Evolutionary conservation across 2,888 invertebrate species (phyloP), one percentile per base, ranked within the genome.

Genomic region (Lamellibrachia columna): DNA sequence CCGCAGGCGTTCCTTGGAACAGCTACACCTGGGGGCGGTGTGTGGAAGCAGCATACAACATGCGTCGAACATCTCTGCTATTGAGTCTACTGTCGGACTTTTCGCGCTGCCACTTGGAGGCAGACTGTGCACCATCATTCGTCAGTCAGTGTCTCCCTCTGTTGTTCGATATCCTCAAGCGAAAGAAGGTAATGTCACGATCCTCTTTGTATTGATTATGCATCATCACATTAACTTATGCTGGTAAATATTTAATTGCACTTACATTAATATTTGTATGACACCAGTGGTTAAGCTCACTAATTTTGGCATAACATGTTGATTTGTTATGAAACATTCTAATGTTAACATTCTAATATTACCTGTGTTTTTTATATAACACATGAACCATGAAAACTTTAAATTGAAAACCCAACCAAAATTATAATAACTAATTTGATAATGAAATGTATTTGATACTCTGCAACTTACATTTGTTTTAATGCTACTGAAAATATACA

Each of bases 21-120:
- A 96, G 98, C 53, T 98, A 99, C 96, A 98, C 98, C 94, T 99
- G 99, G 99, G 98, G 98, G 97, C 97, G 98, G 95, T 98, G 98
- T 0, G 97, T 99, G 60, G 98, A 98, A 0, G 98, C 98, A 0
- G 98, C 98, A 0, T 98, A 98, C 92, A 98, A 98, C 94, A 97
- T 98, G 93, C 97, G 98, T 91, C 97, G 98, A 93, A 98, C 98
- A 95, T 98, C 98, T 93, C 98, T 98, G 75, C 98, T 98, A 91
- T 98, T 98, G 96, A 98, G 98, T 96, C 97, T 99, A 58, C 96
- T 99, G 92, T 98, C 98, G 96, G 98, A 98, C 96, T 98, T 98
- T 96, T 97, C 98, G 60, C 98, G 98, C 96, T 53, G 22, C 22
- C 9, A 55, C 52, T 4, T 15, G n/a, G 75, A 93, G 52, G 91